These are phyloP conservation scores for Porites rus DNA, from an alignment of 92 coral and sea anemone species.

Conservation along the genomic window DNA sequence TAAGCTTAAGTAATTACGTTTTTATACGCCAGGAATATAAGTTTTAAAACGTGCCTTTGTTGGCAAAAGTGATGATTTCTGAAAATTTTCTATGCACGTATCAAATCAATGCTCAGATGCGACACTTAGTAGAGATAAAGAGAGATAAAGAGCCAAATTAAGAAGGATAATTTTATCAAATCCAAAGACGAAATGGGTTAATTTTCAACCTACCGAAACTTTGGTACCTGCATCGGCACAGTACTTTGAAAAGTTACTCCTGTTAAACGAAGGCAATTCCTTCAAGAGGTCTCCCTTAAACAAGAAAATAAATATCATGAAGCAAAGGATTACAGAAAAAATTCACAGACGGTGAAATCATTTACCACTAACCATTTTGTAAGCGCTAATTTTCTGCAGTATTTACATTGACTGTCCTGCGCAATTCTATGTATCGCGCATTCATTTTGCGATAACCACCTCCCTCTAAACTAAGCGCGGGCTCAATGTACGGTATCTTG, in stretches of 20 bases:
- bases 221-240: slow-evolving; percentile 84
- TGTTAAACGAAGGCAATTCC: slow-evolving; percentile 96
- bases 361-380: neutral
- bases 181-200: slow-evolving; percentile 6
- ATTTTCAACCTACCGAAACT: slow-evolving; percentile 79
- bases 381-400: neutral
- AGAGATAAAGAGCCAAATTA: neutral
- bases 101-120: neutral
- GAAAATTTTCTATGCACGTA: neutral
- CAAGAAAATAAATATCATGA: neutral
- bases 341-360: neutral
- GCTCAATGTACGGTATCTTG: slow-evolving; percentile 13
- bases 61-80: too few species aligned
- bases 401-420: neutral
- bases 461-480: slow-evolving; percentile 7
- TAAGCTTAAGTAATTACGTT: too few species aligned
- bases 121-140: neutral
- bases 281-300: slow-evolving; percentile 94
- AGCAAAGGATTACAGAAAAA: neutral
- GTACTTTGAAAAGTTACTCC: slow-evolving; percentile 91
- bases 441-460: neutral
- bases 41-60: neutral
- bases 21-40: too few species aligned
- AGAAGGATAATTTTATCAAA: neutral
- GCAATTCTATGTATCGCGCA: slow-evolving; percentile 17